Percentiles rank a stretch among this genome's conserved stretches.
These are phyloP conservation scores for Globodera rostochiensis DNA, from an alignment of 1,140 invertebrate genomes.

Conservation along the genomic window DNA sequence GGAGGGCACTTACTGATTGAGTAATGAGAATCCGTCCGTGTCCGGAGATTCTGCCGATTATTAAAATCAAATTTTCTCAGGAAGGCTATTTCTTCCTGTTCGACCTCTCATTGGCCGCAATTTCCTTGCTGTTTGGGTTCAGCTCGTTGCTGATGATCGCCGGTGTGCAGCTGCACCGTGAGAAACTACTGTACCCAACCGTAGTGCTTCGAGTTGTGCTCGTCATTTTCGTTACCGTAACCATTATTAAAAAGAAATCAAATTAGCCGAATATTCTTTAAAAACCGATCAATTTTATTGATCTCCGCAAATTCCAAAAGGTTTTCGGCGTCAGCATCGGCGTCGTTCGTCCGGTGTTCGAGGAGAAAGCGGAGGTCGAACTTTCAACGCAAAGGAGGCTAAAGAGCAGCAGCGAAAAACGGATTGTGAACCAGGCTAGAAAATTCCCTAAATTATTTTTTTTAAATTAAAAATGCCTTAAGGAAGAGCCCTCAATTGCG, in stretches of 20 bases:
- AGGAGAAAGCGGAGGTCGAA: not conserved
- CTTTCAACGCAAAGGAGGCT: slow-evolving; percentile 2
- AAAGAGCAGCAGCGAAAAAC: slow-evolving; percentile 2
- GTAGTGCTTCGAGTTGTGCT: slow-evolving; percentile 30
- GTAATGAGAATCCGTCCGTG: no score
- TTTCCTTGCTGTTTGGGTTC: slow-evolving; percentile 30
- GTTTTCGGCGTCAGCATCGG: slow-evolving; percentile 39
- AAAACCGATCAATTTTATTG: not conserved
- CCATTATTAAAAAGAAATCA: not conserved
- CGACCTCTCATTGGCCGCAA: slow-evolving; percentile 20
- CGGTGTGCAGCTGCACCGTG: slow-evolving; percentile 21
- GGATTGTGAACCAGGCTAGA: slow-evolving; percentile 1
- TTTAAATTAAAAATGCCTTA: not conserved
- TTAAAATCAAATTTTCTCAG: slow-evolving; percentile 13
- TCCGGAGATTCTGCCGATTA: no score
- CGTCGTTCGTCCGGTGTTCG: slow-evolving; percentile 25
- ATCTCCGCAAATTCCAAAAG: not conserved
- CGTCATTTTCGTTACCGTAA: slow-evolving; percentile 43
- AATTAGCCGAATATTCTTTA: no score
- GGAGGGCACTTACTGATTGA: no score
- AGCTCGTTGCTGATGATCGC: slow-evolving; percentile 30
- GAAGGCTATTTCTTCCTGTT: slow-evolving; percentile 38
- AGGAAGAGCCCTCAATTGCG: slow-evolving; percentile 46
- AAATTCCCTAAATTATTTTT: not conserved
- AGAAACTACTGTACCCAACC: slow-evolving; percentile 41